Percentiles rank a stretch among this genome's conserved stretches.
Evolutionary conservation across 1,140 invertebrate species (phyloP).

Genomic region (Latrodectus geometricus): DNA sequence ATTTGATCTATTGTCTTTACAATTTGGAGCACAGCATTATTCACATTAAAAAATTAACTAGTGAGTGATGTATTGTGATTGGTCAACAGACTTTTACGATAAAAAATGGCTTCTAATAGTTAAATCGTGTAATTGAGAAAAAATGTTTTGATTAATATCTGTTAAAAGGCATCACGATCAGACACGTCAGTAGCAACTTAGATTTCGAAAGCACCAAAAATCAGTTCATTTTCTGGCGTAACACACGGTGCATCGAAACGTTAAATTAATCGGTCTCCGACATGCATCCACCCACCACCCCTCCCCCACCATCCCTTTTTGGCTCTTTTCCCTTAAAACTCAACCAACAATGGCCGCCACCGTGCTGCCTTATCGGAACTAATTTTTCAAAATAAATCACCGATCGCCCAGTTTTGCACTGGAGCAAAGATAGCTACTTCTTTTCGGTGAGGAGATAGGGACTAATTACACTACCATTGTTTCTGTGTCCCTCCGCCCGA

Average conservation of each 20-base stretch:
- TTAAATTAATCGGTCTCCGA: conserved; percentile 57
- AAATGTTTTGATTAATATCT: too few species aligned
- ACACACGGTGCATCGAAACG: conserved; percentile 26
- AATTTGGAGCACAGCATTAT: too few species aligned
- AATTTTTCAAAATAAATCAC: conserved; percentile 63
- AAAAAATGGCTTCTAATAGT: too few species aligned
- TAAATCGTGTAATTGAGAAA: too few species aligned
- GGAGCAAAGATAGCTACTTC: conserved; percentile 49
- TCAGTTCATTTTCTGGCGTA: background rate
- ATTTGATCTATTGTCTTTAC: too few species aligned
- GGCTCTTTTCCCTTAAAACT: conserved; percentile 55
- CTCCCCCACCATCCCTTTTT: conserved; percentile 29
- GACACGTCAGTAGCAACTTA: too few species aligned
- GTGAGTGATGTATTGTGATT: too few species aligned
- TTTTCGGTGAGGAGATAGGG: conserved; percentile 38
- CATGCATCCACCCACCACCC: conserved; percentile 5
- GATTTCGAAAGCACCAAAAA: background rate
- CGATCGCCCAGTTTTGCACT: conserved; percentile 46
- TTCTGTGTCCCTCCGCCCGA: conserved; percentile 29
- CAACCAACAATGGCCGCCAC: conserved; percentile 42
- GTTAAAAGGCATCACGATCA: too few species aligned
- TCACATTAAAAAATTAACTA: too few species aligned
- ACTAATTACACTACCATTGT: conserved; percentile 61
- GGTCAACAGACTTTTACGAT: too few species aligned
- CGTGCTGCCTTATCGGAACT: conserved; percentile 57